phyloP scores from a whole-genome alignment of 2,797 vertebrate genomes.

The Sciaenops ocellatus region DNA sequence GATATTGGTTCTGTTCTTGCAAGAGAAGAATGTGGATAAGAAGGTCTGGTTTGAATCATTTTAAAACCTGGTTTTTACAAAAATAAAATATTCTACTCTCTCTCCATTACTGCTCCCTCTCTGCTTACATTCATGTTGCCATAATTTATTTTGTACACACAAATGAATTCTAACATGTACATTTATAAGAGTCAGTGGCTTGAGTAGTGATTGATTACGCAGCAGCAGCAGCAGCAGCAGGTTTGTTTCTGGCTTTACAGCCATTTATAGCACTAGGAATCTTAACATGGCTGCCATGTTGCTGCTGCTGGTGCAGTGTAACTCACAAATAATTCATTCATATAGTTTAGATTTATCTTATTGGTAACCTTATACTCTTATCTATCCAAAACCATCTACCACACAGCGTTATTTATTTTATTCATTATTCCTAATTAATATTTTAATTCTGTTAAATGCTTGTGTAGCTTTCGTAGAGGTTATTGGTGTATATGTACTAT shows the following conservation, averaged over 20 bases:
- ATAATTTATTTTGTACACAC: not conserved
- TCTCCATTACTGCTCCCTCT: slow-evolving; percentile 49
- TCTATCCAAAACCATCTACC: not conserved
- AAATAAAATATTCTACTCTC: slow-evolving; percentile 78
- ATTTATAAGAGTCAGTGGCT: too few relatives aligned
- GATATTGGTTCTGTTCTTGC: slow-evolving; percentile 40
- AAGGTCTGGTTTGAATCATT: slow-evolving; percentile 59
- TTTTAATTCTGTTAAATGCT: not conserved
- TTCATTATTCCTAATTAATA: not conserved
- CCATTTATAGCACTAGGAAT: not conserved
- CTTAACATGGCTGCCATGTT: not conserved
- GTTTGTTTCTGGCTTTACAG: not conserved
- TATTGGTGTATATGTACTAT: not conserved
- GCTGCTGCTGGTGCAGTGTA: not conserved
- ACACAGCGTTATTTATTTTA: not conserved
- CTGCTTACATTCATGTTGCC: slow-evolving; percentile 8
- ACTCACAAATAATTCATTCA: not conserved
- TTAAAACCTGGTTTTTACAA: slow-evolving; percentile 80
- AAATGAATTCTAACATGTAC: not conserved
- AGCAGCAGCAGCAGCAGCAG: not conserved
- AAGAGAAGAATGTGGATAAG: slow-evolving; percentile 42
- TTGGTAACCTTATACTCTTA: not conserved
- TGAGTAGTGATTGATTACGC: not conserved
- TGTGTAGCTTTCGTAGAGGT: not conserved
- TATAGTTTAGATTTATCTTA: not conserved